Evolutionary conservation across 2,113 vertebrate species (phyloP).

Genomic region (Crotalus viridis): DNA sequence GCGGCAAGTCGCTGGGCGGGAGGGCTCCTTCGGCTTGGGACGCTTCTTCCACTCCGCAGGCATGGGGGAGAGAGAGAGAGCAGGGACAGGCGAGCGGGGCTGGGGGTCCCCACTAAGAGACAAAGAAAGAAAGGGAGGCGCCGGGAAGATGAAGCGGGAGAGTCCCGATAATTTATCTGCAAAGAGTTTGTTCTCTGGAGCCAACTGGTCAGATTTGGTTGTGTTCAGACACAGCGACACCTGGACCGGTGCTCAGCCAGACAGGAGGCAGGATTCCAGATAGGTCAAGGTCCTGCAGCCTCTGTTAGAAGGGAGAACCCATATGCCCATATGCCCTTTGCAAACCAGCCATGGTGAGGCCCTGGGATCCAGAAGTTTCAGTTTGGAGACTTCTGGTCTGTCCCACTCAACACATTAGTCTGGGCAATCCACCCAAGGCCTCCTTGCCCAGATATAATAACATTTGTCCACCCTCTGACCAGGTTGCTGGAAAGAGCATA

Average conservation of each 20-base stretch:
- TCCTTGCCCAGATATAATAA: not conserved
- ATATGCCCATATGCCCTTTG: not conserved
- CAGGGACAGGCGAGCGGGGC: not conserved
- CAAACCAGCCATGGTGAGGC: not conserved
- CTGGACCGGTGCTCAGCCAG: constrained; percentile 29
- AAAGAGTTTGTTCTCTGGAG: not conserved
- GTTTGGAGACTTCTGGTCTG: not conserved
- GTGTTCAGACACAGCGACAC: not conserved
- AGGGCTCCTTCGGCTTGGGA: not conserved
- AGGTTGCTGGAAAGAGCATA: no score
- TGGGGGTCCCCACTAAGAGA: constrained; percentile 7
- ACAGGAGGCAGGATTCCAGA: not conserved
- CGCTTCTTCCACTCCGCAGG: not conserved
- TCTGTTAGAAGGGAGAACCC: not conserved
- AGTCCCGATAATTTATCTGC: not conserved
- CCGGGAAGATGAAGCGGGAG: not conserved
- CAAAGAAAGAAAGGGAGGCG: constrained; percentile 32
- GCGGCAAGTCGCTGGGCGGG: not conserved
- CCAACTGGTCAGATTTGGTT: no score
- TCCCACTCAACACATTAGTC: not conserved
- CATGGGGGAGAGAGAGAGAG: not conserved
- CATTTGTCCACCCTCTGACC: not conserved
- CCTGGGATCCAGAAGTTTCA: not conserved
- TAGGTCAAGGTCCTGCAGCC: not conserved
- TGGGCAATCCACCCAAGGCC: not conserved